Base-by-base conservation (phyloP, 2,113 vertebrate species). In the Noctilio leporinus region DNA sequence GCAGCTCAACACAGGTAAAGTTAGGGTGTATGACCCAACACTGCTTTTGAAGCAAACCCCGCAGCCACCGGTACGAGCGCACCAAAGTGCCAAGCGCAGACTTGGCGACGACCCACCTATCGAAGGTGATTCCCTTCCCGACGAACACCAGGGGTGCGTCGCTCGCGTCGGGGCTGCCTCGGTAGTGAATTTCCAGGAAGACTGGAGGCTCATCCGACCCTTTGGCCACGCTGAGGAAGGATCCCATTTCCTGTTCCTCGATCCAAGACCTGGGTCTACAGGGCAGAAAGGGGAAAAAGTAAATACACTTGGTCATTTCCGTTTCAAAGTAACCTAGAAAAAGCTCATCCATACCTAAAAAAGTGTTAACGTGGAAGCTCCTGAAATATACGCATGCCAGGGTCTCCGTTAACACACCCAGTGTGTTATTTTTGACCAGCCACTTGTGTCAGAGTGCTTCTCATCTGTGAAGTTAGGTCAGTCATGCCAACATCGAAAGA, bases 101-200 rank as follows among this genome's bases (percentile, higher is more conserved):
- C 5, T 35, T n/a, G 77, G 4, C 10, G 40, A 43, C 64, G 20
- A 91, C 59, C 43, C 97, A 99, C 99, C 99, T 99, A 98, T 99
- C 99, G 96, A 99, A 99, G 0, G 99, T 99, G 93, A 99, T 98
- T 93, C 99, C 99, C 98, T 99, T 99, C 73, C 99, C 99, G 35
- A 99, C 99, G 20, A 99, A 98, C 43, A 99, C 98, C 87, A 99
- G 85, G 0, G 99, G 99, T 0, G 98, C 96, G 45, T 99, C 98
- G 3, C 75, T 96, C 19, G 98, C 53, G 45, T 98, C 94, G 10
- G 98, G 94, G 89, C 97, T 98, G 43, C 99, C 99, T 0, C 78
- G 98, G 98, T 99, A 99, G 96, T 99, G 99, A 33, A 99, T 96
- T 97, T 99, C 99, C 97, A 99, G 96, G 96, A 99, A 99, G 95